phyloP scores from a whole-genome alignment of 30 jellyfish, hydroid and myxozoan genomes.

The Turritopsis dohrnii region DNA sequence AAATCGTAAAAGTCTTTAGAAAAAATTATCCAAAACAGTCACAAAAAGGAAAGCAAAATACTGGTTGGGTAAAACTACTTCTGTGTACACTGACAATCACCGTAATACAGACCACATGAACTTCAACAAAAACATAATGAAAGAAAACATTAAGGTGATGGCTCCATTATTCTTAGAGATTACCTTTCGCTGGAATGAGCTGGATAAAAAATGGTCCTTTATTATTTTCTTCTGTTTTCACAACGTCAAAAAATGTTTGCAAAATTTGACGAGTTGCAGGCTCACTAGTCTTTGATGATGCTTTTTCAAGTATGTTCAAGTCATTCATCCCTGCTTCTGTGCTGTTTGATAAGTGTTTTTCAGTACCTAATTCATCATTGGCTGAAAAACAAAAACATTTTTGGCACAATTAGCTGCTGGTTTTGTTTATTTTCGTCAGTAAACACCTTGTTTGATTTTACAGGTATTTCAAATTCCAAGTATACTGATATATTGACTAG shows the following conservation, averaged over 20 bases:
- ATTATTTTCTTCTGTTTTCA: background rate
- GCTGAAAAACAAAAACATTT: background rate
- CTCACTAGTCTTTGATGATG: slow-evolving; percentile 18
- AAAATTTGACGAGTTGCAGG: slow-evolving; percentile 23
- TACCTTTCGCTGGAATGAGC: slow-evolving; percentile 25
- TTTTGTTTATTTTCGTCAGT: too few relatives aligned
- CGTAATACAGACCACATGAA: too few relatives aligned
- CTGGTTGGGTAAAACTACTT: too few relatives aligned
- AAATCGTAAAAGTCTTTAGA: background rate
- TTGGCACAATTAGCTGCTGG: too few relatives aligned
- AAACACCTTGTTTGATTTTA: too few relatives aligned
- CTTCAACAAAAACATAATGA: too few relatives aligned
- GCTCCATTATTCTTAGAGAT: background rate
- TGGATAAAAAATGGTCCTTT: slow-evolving; percentile 7
- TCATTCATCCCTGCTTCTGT: slow-evolving; percentile 3
- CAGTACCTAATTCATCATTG: background rate
- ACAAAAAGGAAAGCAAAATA: background rate
- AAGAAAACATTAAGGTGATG: too few relatives aligned
- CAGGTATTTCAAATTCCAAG: too few relatives aligned
- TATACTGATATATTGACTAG: too few relatives aligned
- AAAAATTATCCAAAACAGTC: background rate
- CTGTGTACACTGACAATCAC: too few relatives aligned
- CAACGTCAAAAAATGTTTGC: slow-evolving; percentile 18
- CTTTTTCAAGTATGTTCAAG: slow-evolving; percentile 14
- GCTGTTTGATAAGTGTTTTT: background rate